Evolutionary conservation across 2,797 vertebrate genomes (phyloP).

Genomic region (Cottoperca gobio): DNA sequence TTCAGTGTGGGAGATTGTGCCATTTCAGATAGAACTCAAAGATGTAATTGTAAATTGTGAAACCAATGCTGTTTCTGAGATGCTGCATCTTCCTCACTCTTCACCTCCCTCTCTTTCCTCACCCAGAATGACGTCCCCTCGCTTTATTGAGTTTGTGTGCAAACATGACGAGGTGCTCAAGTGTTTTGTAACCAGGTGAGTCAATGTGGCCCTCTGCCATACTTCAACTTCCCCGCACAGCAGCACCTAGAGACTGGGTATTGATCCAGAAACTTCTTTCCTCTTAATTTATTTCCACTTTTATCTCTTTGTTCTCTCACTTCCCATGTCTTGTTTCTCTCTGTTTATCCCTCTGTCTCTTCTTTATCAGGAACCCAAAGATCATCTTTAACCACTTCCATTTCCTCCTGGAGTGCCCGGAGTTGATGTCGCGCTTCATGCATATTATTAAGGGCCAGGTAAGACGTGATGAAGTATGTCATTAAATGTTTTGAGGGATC

Average conservation of each 20-base stretch:
- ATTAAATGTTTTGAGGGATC: not conserved
- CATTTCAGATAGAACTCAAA: not conserved
- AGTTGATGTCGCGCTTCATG: slow-evolving; percentile 99
- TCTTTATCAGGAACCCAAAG: slow-evolving; percentile 91
- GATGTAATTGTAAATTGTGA: not conserved
- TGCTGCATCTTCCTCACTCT: not conserved
- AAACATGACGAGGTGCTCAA: slow-evolving; percentile 98
- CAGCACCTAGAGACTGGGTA: slow-evolving; percentile 6
- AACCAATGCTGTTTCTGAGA: slow-evolving; percentile 5
- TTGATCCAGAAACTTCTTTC: slow-evolving; percentile 29
- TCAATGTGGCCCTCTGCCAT: slow-evolving; percentile 23
- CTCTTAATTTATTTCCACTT: slow-evolving; percentile 56
- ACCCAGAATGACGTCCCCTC: slow-evolving; percentile 95
- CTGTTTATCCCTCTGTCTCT: not conserved
- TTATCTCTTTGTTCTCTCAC: slow-evolving; percentile 9
- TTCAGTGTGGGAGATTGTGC: not conserved
- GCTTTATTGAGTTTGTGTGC: slow-evolving; percentile 99
- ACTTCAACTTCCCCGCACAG: slow-evolving; percentile 14
- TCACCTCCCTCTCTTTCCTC: slow-evolving; percentile 25
- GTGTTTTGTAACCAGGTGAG: slow-evolving; percentile 97
- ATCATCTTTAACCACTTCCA: slow-evolving; percentile 99
- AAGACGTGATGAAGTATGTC: slow-evolving; percentile 30
- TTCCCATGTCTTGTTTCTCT: not conserved
- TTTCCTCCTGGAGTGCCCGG: slow-evolving; percentile 98
- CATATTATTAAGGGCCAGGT: slow-evolving; percentile 99